Evolutionary conservation across 2,888 invertebrate species (phyloP).

Genomic region (Girardia tigrina): DNA sequence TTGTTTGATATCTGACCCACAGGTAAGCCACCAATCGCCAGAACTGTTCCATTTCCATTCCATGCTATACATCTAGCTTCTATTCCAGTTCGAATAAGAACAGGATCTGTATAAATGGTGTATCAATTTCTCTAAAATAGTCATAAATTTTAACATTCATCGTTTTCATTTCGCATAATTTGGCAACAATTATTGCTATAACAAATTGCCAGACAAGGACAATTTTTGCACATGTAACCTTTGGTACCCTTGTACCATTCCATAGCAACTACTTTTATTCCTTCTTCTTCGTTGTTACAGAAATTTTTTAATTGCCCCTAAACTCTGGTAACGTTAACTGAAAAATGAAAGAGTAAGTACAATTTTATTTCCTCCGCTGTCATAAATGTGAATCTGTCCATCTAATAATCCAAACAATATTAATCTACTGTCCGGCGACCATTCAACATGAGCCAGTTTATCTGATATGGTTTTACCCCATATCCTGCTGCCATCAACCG

Average conservation of each 20-base stretch:
- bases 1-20: constrained; percentile 53
- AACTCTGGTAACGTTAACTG: background rate
- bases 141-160: constrained; percentile 56
- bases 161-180: constrained; percentile 74
- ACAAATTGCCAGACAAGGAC: constrained; percentile 64
- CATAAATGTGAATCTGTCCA: constrained; percentile 85
- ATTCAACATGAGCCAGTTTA: constrained; percentile 66
- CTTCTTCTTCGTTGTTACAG: constrained; percentile 38
- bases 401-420: constrained; percentile 74
- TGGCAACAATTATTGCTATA: constrained; percentile 74
- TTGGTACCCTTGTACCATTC: constrained; percentile 66
- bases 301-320: background rate
- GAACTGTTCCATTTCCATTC: constrained; percentile 77
- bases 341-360: constrained; percentile 43
- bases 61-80: constrained; percentile 68
- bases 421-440: constrained; percentile 84
- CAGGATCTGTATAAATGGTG: constrained; percentile 58
- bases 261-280: constrained; percentile 61
- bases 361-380: constrained; percentile 66
- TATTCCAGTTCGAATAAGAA: constrained; percentile 70
- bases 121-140: background rate
- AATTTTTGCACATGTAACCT: constrained; percentile 59
- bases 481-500: constrained; percentile 88
- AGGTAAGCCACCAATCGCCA: constrained; percentile 70
- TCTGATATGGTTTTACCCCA: constrained; percentile 94